Conservation (phyloP, 2,113 vertebrate species). For the Turnix velox region DNA sequence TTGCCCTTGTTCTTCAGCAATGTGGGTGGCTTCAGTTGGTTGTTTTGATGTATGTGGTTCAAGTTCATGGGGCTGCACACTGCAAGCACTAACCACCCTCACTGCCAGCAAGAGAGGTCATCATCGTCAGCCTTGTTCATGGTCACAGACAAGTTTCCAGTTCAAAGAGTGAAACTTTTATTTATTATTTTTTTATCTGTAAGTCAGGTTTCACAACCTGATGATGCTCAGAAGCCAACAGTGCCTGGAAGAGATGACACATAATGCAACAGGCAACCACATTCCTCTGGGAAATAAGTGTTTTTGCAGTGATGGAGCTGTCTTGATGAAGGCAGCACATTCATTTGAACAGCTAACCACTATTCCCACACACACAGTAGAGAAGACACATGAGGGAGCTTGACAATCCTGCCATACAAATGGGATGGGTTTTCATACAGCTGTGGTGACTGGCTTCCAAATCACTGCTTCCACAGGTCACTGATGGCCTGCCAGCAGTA, state of each 20-base stretch:
- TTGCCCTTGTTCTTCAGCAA: background rate
- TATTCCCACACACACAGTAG: background rate
- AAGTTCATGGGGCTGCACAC: background rate
- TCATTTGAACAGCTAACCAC: background rate
- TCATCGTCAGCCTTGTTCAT: background rate
- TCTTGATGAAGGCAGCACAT: background rate
- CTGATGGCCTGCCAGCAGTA: background rate
- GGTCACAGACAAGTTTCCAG: background rate
- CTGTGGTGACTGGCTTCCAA: background rate
- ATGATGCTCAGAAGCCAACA: background rate
- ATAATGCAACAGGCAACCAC: background rate
- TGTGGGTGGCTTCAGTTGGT: background rate
- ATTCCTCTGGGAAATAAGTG: constrained; percentile 15
- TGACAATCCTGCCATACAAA: accelerated
- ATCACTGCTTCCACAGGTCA: background rate
- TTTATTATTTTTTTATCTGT: background rate
- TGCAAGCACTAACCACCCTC: background rate
- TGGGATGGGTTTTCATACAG: background rate
- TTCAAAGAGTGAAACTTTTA: background rate
- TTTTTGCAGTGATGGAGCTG: background rate
- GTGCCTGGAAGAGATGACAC: background rate
- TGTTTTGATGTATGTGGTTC: background rate
- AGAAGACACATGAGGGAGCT: accelerated
- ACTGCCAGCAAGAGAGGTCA: background rate
- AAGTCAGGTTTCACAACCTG: background rate